Conservation (phyloP, 2,113 vertebrate species). For the Eolophus roseicapilla region DNA sequence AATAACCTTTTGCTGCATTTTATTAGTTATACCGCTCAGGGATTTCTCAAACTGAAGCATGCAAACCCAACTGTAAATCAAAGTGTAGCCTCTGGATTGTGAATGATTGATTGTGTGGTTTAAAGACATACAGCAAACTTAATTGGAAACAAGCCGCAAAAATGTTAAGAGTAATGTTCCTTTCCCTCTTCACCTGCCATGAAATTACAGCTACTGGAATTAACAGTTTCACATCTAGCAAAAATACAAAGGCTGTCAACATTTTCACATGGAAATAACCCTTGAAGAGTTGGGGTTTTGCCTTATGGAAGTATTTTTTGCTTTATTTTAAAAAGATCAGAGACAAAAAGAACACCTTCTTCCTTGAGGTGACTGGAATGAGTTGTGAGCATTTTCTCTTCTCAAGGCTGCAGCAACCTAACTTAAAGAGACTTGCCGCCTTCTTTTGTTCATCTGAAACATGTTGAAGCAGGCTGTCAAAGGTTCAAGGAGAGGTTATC, state of each 20-base stretch:
- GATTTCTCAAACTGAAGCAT: not conserved
- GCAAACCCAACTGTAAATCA: not conserved
- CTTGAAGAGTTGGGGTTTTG: not conserved
- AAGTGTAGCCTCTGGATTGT: not conserved
- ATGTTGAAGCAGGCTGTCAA: not conserved
- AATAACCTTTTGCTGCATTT: not conserved
- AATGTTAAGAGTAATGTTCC: not conserved
- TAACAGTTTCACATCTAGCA: not conserved
- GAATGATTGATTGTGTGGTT: not conserved
- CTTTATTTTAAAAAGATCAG: not conserved
- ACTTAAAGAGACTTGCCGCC: not conserved
- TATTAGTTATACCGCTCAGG: not conserved
- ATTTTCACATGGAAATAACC: not conserved
- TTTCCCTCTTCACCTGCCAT: not conserved
- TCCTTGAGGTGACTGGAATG: not conserved
- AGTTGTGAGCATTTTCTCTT: not conserved
- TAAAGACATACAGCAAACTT: not conserved
- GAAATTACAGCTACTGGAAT: not conserved
- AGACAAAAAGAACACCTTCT: not conserved
- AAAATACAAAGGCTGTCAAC: not conserved
- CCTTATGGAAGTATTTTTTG: not conserved
- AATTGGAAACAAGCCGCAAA: not conserved
- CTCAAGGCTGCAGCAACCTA: not conserved
- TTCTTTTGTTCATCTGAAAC: not conserved
- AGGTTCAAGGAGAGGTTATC: slow-evolving; percentile 18